A percentile compares a stretch with the other conserved stretches of the same genome.
Evolutionary conservation across 2,888 invertebrate species (phyloP).

Genomic region (Pantelozetes paolii): DNA sequence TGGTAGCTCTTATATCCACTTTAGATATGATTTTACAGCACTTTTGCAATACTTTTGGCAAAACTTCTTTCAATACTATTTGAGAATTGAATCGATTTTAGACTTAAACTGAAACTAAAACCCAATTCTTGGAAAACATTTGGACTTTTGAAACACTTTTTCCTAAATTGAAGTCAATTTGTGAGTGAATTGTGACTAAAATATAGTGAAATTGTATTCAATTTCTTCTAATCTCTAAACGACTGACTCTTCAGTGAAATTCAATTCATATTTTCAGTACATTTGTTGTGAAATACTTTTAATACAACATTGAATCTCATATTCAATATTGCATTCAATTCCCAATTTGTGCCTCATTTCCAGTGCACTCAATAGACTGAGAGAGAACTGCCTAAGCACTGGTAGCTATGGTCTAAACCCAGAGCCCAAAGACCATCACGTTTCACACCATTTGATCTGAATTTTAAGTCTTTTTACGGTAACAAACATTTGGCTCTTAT

Average conservation of each 20-base stretch:
- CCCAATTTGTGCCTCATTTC: conserved; percentile 32
- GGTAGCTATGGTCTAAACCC: not conserved
- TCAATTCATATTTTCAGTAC: conserved; percentile 25
- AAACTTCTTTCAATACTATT: not conserved
- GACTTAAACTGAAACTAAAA: not conserved
- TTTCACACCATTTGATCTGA: conserved; percentile 31
- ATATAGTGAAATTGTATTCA: not conserved
- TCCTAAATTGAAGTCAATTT: not conserved
- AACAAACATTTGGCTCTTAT: conserved; percentile 15
- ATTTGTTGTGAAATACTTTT: conserved; percentile 3
- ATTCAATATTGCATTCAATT: conserved; percentile 25
- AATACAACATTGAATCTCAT: no score
- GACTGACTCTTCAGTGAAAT: conserved; percentile 13
- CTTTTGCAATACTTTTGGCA: not conserved
- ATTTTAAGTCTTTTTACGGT: conserved; percentile 28
- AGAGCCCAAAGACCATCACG: conserved; percentile 24
- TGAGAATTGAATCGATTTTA: not conserved
- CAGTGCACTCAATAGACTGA: not conserved
- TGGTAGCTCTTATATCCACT: not conserved
- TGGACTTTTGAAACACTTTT: not conserved
- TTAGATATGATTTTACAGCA: not conserved
- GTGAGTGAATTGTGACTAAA: not conserved
- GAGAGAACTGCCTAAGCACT: not conserved
- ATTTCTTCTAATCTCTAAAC: not conserved
- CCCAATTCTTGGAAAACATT: not conserved